A percentile compares a stretch with the other conserved stretches of the same genome.
Conservation (phyloP, 2,113 vertebrate genomes). For the Nerophis ophidion region DNA sequence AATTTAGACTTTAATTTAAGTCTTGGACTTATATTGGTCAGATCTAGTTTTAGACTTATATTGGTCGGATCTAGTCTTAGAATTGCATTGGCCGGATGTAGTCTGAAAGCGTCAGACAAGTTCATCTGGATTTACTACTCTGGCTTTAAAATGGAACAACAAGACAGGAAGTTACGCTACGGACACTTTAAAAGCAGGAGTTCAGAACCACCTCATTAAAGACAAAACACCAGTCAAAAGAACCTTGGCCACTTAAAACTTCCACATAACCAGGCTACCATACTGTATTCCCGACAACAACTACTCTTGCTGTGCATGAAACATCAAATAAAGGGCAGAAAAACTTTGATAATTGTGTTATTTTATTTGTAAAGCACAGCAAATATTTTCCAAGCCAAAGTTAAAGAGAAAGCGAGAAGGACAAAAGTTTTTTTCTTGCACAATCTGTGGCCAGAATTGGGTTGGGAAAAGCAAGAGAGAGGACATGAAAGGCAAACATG, state of each 20-base stretch:
- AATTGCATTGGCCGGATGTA: too few species aligned
- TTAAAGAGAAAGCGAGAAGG: conserved; percentile 26
- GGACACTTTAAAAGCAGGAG: conserved; percentile 25
- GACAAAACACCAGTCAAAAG: too few species aligned
- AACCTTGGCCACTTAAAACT: too few species aligned
- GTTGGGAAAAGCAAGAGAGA: conserved; percentile 53
- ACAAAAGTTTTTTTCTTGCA: conserved; percentile 46
- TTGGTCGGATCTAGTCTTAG: too few species aligned
- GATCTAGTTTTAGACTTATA: too few species aligned
- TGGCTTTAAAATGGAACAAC: too few species aligned
- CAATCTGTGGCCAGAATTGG: conserved; percentile 48
- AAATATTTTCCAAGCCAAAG: conserved; percentile 33
- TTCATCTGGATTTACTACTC: too few species aligned
- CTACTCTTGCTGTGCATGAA: neutral
- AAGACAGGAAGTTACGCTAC: neutral
- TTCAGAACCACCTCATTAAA: conserved; percentile 12
- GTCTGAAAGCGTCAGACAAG: too few species aligned
- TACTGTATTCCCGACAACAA: conserved; percentile 54
- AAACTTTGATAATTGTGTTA: conserved; percentile 39
- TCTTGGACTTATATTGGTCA: too few species aligned
- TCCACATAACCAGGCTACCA: conserved; percentile 54
- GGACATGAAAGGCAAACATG: conserved; percentile 66
- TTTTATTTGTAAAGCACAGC: conserved; percentile 32
- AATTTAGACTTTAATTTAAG: too few species aligned
- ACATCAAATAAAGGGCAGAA: neutral